phyloP scores from a whole-genome alignment of 2,113 vertebrate species.

The Pangasianodon hypophthalmus region DNA sequence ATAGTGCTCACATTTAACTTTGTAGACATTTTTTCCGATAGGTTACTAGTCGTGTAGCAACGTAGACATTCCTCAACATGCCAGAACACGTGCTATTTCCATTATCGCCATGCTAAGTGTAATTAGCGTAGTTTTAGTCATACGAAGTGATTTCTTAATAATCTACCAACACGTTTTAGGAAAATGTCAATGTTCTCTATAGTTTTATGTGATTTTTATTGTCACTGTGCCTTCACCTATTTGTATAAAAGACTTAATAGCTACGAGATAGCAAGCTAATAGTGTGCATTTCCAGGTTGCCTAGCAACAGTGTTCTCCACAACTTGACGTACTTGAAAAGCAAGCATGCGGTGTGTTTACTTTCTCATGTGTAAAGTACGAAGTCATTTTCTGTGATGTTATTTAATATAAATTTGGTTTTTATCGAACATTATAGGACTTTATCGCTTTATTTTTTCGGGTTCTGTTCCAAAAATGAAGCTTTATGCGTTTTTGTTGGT shows the following conservation, averaged over 20 bases:
- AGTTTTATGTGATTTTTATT: not conserved
- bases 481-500: not conserved
- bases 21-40: not conserved
- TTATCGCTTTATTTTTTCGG: not conserved
- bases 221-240: not conserved
- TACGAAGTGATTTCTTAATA: not conserved
- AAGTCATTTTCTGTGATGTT: not conserved
- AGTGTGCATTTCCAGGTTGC: not conserved
- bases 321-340: not conserved
- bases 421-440: not conserved
- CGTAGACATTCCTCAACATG: too few species aligned
- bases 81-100: not conserved
- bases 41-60: not conserved
- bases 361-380: not conserved
- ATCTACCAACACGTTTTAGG: not conserved
- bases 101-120: not conserved
- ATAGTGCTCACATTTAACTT: not conserved
- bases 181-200: not conserved
- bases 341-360: not conserved
- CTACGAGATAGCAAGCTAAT: not conserved
- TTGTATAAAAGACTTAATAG: not conserved
- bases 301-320: not conserved
- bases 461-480: rapidly evolving
- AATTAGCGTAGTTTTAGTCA: not conserved
- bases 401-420: not conserved